Evolutionary conservation across 2,113 vertebrate species (phyloP).

Genomic region (Crotalus helleri): DNA sequence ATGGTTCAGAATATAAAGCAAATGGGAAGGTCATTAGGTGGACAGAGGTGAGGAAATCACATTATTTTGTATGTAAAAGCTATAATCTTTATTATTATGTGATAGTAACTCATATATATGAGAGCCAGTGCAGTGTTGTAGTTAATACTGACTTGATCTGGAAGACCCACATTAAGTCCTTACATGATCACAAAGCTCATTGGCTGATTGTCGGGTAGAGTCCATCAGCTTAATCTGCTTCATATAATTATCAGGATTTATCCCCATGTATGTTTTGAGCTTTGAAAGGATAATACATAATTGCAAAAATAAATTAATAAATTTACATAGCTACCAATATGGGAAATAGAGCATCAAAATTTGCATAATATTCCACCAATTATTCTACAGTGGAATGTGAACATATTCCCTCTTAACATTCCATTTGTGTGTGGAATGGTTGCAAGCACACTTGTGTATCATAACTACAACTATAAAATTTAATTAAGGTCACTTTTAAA

Average conservation of each 20-base stretch:
- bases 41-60: slow-evolving; percentile 85
- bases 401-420: not conserved
- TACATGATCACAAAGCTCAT: not conserved
- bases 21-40: slow-evolving; percentile 97
- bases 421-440: not conserved
- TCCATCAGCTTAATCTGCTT: not conserved
- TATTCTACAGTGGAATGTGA: not conserved
- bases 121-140: not conserved
- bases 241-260: not conserved
- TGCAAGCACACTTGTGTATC: not conserved
- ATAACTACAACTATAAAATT: not conserved
- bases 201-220: not conserved
- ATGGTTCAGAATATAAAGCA: slow-evolving; percentile 95
- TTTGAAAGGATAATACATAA: not conserved
- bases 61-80: accelerated
- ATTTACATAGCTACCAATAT: not conserved
- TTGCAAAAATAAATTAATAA: not conserved
- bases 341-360: not conserved
- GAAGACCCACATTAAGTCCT: not conserved
- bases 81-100: not conserved
- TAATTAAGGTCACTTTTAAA: not conserved
- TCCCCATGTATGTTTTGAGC: not conserved
- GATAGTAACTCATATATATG: not conserved
- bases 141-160: not conserved
- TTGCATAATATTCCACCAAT: not conserved